Conservation (phyloP, 1,140 invertebrate genomes). For the Halictus rubicundus region DNA sequence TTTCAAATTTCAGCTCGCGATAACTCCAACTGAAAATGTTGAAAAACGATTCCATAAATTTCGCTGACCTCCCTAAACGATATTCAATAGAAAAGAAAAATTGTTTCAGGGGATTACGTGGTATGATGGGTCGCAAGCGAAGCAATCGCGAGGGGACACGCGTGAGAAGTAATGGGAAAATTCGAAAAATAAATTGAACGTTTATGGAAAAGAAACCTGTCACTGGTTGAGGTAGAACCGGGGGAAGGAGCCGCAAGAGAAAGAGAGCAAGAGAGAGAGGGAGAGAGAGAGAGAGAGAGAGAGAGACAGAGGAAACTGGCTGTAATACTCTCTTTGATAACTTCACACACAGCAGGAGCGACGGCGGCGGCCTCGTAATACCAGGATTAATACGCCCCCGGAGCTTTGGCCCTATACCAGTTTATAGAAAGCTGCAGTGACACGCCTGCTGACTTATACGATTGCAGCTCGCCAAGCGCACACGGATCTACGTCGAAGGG, state of each 20-base stretch:
- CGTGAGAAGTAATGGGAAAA: too few relatives aligned
- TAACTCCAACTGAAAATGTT: too few relatives aligned
- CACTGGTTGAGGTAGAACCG: not conserved
- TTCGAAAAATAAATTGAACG: not conserved
- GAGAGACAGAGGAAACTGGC: conserved; percentile 21
- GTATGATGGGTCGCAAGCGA: too few relatives aligned
- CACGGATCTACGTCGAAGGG: not conserved
- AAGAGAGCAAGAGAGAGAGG: conserved; percentile 5
- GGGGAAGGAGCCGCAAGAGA: too few relatives aligned
- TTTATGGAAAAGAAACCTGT: not conserved
- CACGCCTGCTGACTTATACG: conserved; percentile 34
- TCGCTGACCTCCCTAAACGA: too few relatives aligned
- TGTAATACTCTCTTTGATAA: conserved; percentile 59
- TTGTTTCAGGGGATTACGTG: not conserved
- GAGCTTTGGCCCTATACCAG: conserved; percentile 69
- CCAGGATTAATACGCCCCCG: conserved; percentile 75
- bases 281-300: too few relatives aligned
- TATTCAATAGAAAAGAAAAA: too few relatives aligned
- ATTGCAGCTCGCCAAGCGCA: conserved; percentile 4
- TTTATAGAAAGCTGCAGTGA: conserved; percentile 70
- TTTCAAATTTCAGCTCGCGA: too few relatives aligned
- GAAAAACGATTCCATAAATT: too few relatives aligned
- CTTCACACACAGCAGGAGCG: conserved; percentile 35
- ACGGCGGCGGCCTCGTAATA: conserved; percentile 68
- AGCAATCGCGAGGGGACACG: not conserved